Base-by-base conservation (phyloP, 2,888 invertebrate genomes). In the Campaea margaritaria region DNA sequence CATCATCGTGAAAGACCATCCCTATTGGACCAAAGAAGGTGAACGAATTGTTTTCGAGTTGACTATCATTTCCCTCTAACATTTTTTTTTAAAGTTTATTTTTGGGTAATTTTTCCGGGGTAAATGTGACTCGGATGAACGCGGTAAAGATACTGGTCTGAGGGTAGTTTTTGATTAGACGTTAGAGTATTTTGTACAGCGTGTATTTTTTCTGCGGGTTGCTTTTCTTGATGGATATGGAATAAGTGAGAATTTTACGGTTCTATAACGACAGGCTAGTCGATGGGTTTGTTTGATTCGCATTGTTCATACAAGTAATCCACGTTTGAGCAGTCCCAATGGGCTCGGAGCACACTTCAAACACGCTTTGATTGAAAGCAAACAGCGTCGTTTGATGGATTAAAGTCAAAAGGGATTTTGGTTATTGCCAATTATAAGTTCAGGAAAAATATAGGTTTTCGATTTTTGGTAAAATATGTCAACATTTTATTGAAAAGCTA, bases 11-110 rank as follows among this genome's bases (percentile, higher is more conserved):
- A 62, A 87, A 83, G 0, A 81, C 83, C 75, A 87, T 77, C 1
- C 84, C 85, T 47, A 89, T 77, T 0, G 85, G 85, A 0, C 89
- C 88, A 50, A 85, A 87, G 39, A 87, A 83, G 3, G 85, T 76
- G 44, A 80, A 83, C 0, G 89, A 82, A 53, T 82, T 80, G 47
- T 87, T 87, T n/a, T 73, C 70, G 51, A 75, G 71, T 43, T 74
- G 74, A 47, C 72, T 78, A 28, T 74, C 70, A 46, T 79, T 74
- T 31, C 67, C 65, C 63, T 70, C 63, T 9, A 65, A 47, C 67
- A 69, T 74, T 38, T 49, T 36, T 39, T 38, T 56, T 11, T 14
- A 41, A 12, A 14, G 43, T 44, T 36, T 43, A 27, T 14, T 58
- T 56, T 34, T 46, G 13, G 34, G 13, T 28, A 31, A 45, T 48